Percentiles rank a stretch among this genome's conserved stretches.
These are phyloP conservation scores for Pachyseris speciosa DNA, from an alignment of 64 coral and sea anemone genomes.

Conservation along the genomic window DNA sequence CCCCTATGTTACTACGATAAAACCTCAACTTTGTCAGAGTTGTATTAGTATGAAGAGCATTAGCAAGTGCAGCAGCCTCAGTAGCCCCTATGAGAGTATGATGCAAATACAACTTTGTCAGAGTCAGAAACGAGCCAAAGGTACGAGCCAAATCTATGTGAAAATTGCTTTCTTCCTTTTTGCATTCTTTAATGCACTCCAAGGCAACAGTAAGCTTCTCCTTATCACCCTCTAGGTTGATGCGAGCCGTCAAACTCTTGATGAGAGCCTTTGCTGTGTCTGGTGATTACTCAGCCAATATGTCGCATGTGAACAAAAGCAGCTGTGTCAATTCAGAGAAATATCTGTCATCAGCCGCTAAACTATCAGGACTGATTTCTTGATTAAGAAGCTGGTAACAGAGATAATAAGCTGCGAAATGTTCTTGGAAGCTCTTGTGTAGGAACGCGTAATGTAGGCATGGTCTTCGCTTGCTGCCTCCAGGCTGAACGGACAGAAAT, in stretches of 20 bases:
- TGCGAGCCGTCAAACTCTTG: neutral
- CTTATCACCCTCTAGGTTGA: rapidly evolving
- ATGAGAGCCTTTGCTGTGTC: neutral
- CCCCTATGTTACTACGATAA: no score
- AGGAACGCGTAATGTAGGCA: no score
- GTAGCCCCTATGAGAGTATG: no score
- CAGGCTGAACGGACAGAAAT: no score
- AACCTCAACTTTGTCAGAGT: no score
- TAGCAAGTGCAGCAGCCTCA: no score
- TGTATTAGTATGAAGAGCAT: no score
- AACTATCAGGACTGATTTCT: neutral
- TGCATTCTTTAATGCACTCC: neutral
- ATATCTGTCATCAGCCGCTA: neutral
- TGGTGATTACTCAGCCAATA: neutral
- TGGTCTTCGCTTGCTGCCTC: no score
- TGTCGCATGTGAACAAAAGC: neutral
- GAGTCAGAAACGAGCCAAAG: no score
- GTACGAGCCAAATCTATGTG: neutral
- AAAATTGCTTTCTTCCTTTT: neutral
- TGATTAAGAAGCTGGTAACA: neutral
- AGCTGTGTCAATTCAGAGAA: neutral
- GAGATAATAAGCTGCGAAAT: neutral
- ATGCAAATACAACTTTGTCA: no score
- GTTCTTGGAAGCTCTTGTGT: no score
- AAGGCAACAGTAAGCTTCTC: neutral